A percentile compares a stretch with the other conserved stretches of the same genome.
Evolutionary conservation across 2,113 vertebrate species (phyloP).

Genomic region (Pristiophorus japonicus): DNA sequence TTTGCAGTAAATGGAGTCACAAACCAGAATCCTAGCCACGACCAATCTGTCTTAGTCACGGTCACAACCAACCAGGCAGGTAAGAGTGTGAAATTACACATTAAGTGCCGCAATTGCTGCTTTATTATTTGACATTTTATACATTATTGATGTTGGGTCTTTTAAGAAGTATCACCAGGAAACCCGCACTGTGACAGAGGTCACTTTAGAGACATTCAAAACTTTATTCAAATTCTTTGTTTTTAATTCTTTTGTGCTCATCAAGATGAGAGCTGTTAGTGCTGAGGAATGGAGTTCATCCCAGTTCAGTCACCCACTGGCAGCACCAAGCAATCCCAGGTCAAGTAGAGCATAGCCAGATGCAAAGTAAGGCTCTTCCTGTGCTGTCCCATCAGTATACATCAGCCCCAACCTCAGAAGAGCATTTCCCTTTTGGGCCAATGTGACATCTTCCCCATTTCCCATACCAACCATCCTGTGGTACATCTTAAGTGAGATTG

Average conservation of each 20-base stretch:
- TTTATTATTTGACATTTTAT: not conserved
- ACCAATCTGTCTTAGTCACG: slow-evolving; percentile 87
- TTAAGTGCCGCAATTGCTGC: not conserved
- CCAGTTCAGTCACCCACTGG: not conserved
- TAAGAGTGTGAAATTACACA: slow-evolving; percentile 53
- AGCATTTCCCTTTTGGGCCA: not conserved
- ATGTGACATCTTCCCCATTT: not conserved
- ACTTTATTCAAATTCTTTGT: not conserved
- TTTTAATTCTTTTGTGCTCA: not conserved
- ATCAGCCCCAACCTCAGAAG: not conserved
- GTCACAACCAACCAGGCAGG: slow-evolving; percentile 98
- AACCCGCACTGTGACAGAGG: not conserved
- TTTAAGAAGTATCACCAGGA: not conserved
- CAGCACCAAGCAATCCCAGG: not conserved
- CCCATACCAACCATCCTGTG: not conserved
- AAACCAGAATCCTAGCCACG: slow-evolving; percentile 76
- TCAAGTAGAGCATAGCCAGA: not conserved
- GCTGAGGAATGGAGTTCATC: not conserved
- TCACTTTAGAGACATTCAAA: not conserved
- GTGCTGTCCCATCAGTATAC: too few species aligned
- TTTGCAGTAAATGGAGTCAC: slow-evolving; percentile 95
- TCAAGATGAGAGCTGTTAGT: not conserved
- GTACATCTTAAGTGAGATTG: not conserved
- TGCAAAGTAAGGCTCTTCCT: not conserved
- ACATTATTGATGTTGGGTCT: not conserved